Base-by-base conservation (phyloP, 2,797 vertebrate species). In the Lateolabrax maculatus region DNA sequence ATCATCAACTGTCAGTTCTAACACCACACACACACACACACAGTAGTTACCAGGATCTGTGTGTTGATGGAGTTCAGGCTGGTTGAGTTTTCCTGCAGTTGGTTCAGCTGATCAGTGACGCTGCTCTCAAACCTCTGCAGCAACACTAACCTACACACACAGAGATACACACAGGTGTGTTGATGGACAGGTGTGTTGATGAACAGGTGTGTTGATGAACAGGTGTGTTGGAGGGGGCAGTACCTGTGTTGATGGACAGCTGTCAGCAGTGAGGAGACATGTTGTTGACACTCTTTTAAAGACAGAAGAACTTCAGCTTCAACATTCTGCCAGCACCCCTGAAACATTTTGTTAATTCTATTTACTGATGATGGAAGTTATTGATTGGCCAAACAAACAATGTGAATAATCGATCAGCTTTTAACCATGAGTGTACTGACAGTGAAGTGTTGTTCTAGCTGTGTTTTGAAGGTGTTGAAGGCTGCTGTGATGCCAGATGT, bases 221-320 rank as follows among this genome's bases (percentile, higher is more conserved):
- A n/a, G n/a, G n/a, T n/a, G n/a, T n/a, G n/a, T n/a, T n/a, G n/a
- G n/a, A n/a, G n/a, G 27, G n/a, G 56, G 34, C 1, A 46, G 27
- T 89, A 97, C 97, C 96, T 96, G 83, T 93, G 93, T 6, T 93
- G 53, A 0, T 96, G 93, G 83, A 98, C 96, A 63, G 94, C 93
- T 62, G 77, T 90, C 71, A 98, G 84, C 68, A 98, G 86, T 1
- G 84, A 21, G 0, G 91, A 91, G 31, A 97, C 60, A 0, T 93
- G 95, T 58, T 91, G 91, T 73, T 96, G 95, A 5, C 94, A 94
- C 9, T 93, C 81, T 27, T 80, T 93, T 52, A 96, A 76, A 1
- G 92, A 85, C 1, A 80, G 89, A 37, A 93, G 83, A 11, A 95
- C 90, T 2, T 87, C 83, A 9, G 53, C 46, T 82, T 95, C 93